Evolutionary conservation across 2,113 vertebrate genomes (phyloP).

Genomic region (Brienomyrus brachyistius): DNA sequence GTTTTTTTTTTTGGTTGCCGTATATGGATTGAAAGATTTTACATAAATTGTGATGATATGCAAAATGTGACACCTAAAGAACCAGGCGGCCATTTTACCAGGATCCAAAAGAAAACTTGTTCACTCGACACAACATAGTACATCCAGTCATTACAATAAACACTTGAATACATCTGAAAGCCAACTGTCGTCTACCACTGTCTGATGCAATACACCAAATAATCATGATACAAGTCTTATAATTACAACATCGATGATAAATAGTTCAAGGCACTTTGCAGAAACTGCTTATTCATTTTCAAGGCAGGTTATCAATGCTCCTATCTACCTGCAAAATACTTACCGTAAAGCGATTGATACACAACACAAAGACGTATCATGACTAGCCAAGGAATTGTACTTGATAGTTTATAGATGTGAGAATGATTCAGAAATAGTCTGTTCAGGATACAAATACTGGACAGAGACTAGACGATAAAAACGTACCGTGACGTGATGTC

Average conservation of each 20-base stretch:
- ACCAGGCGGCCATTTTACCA: neutral
- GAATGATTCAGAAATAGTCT: conserved; percentile 15
- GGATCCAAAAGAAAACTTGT: conserved; percentile 11
- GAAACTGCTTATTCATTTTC: neutral
- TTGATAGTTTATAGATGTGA: neutral
- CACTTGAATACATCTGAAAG: conserved; percentile 29
- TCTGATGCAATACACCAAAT: conserved; percentile 27
- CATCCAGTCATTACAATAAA: conserved; percentile 15
- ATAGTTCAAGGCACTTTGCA: conserved; percentile 10
- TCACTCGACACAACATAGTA: conserved; percentile 22
- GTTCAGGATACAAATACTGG: conserved; percentile 8
- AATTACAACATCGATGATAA: conserved; percentile 28
- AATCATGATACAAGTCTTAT: conserved; percentile 31
- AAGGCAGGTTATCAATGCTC: neutral
- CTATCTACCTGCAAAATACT: neutral
- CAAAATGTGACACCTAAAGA: neutral
- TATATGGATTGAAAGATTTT: neutral
- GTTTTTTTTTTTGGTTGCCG: neutral
- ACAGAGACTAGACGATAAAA: neutral
- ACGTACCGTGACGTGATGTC: neutral
- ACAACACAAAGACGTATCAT: neutral
- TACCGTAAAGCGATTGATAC: neutral
- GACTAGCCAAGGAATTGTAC: neutral
- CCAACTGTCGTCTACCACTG: neutral
- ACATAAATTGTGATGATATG: neutral